phyloP scores from a whole-genome alignment of 1,140 invertebrate species.

The Cyclina sinensis region DNA sequence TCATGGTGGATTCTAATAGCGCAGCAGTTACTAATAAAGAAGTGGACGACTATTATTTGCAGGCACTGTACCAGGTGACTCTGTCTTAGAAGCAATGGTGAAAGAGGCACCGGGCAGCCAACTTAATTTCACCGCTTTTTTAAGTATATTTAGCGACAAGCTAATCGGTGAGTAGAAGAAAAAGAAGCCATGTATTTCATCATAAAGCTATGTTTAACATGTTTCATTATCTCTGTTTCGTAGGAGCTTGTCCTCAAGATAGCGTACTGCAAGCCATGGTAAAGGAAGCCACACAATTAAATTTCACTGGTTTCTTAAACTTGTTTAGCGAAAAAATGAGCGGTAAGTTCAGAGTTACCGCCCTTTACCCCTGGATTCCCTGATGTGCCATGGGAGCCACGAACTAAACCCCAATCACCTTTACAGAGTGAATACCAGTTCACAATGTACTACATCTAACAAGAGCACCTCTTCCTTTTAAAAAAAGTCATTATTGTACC shows the following conservation, averaged over 20 bases:
- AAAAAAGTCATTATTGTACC: neutral
- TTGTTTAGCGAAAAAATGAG: slow-evolving; percentile 96
- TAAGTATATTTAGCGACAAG: slow-evolving; percentile 97
- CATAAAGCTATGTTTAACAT: slow-evolving; percentile 29
- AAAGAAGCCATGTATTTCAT: neutral
- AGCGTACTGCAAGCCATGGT: slow-evolving; percentile 58
- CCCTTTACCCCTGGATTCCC: slow-evolving; percentile 33
- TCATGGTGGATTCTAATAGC: slow-evolving; percentile 1
- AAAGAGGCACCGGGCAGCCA: slow-evolving; percentile 95
- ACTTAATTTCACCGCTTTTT: slow-evolving; percentile 99
- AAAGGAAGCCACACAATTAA: slow-evolving; percentile 94
- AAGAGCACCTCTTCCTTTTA: neutral
- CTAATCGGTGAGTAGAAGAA: slow-evolving; percentile 90
- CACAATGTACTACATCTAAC: slow-evolving; percentile 5
- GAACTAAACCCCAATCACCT: slow-evolving; percentile 9
- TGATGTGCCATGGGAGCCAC: slow-evolving; percentile 19
- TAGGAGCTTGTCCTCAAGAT: slow-evolving; percentile 64
- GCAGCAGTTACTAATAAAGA: slow-evolving; percentile 40
- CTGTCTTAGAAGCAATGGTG: slow-evolving; percentile 98
- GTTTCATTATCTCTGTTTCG: slow-evolving; percentile 66
- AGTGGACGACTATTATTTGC: slow-evolving; percentile 55
- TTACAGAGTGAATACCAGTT: slow-evolving; percentile 30
- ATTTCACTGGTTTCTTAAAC: slow-evolving; percentile 99
- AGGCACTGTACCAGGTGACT: slow-evolving; percentile 91
- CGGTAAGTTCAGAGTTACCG: slow-evolving; percentile 88